Evolutionary conservation across 2,113 vertebrate genomes (phyloP), one percentile per base, ranked within the genome.

Genomic region (Cephalopterus ornatus): DNA sequence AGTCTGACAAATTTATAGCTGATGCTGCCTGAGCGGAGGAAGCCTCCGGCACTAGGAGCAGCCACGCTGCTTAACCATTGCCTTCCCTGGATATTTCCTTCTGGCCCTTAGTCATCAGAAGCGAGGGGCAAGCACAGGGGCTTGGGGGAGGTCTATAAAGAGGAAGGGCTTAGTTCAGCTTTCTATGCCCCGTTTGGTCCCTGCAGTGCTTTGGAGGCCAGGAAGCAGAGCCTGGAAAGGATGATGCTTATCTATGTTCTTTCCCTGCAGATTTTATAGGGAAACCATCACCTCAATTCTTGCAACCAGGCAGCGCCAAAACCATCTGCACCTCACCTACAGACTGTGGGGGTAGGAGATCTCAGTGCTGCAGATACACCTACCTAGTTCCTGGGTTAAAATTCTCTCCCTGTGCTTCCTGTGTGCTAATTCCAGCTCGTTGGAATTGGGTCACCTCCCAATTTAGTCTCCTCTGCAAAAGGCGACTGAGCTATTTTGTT

Each of bases 391-490:
- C 86, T 23, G 91, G 76, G 79, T 81, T 89, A 33, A n/a, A n/a
- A 50, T 55, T 86, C 76, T 70, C 72, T 50, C 68, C 89, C 88
- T 5, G 0, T 39, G 71, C 63, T 84, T 94, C 55, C 79, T 39
- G 22, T 0, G 0, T 63, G 82, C 76, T 44, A 62, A 80, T 84
- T 93, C 85, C 90, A 88, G 88, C 85, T 91, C 28, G 2, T 11
- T 92, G 76, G 88, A 95, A 93, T 1, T 92, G 74, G 95, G 96
- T 93, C 96, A 92, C 80, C 61, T 93, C 86, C 80, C 90, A 78
- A 0, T 85, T 96, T 47, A 90, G 93, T 63, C 65, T 93, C 81
- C 65, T 88, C 85, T 90, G 71, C 76, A 87, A 84, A 92, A 86
- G 0, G 55, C 46, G 79, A 63, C 55, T 0, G 20, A 95, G 85